These are phyloP conservation scores for Cyanoramphus novaezelandiae DNA, from an alignment of 2,113 vertebrate species.

Conservation along the genomic window DNA sequence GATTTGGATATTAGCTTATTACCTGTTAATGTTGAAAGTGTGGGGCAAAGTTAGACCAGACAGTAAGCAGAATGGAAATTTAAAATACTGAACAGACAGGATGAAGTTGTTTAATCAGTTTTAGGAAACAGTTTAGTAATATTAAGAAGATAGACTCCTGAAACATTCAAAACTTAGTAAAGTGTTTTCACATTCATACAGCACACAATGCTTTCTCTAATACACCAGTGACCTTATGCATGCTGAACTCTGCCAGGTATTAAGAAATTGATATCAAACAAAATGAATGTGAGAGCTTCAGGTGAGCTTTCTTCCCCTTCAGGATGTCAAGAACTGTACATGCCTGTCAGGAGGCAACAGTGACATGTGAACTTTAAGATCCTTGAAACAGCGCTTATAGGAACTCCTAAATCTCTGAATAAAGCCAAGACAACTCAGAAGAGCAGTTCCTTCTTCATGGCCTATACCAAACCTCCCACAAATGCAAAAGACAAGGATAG, in stretches of 20 bases:
- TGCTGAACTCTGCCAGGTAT: not conserved
- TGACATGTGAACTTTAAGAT: not conserved
- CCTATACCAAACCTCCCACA: accelerated
- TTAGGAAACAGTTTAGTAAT: not conserved
- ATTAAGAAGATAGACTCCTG: not conserved
- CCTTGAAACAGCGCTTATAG: not conserved
- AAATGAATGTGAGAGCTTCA: not conserved
- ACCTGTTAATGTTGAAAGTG: not conserved
- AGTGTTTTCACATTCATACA: not conserved
- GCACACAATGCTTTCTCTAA: not conserved
- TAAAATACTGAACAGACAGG: not conserved
- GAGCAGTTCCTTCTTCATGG: not conserved
- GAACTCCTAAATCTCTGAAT: not conserved
- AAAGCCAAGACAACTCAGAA: not conserved
- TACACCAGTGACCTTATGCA: not conserved
- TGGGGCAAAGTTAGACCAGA: not conserved
- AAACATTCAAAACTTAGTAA: not conserved
- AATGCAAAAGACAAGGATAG: not conserved
- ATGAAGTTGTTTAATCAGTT: not conserved
- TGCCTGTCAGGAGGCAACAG: not conserved
- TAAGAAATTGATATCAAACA: not conserved
- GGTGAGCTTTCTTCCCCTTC: not conserved
- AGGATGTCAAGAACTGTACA: not conserved
- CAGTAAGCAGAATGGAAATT: not conserved
- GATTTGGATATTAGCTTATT: not conserved